Evolutionary conservation across 2,113 vertebrate genomes (phyloP).

Genomic region (Heteronetta atricapilla): DNA sequence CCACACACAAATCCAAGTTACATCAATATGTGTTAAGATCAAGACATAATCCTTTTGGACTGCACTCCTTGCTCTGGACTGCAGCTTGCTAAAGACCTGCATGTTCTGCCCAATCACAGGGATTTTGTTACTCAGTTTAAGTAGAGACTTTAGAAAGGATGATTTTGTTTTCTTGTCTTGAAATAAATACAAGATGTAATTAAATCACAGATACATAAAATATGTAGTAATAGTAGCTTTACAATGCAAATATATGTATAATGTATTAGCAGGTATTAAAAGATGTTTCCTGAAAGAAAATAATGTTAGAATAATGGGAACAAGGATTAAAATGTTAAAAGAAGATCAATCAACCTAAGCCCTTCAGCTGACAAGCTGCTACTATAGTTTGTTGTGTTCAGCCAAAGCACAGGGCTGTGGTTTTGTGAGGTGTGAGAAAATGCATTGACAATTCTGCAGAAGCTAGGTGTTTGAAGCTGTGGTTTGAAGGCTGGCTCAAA

Average conservation of each 20-base stretch:
- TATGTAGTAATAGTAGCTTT: not conserved
- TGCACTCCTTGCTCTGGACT: not conserved
- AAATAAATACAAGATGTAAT: not conserved
- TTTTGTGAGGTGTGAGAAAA: constrained; percentile 30
- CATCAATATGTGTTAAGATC: not conserved
- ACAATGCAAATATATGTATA: not conserved
- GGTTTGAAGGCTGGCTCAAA: not conserved
- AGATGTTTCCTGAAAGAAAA: not conserved
- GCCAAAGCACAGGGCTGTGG: not conserved
- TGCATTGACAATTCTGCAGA: not conserved
- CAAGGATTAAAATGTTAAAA: constrained; percentile 22
- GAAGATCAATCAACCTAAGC: constrained; percentile 10
- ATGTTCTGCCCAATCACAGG: not conserved
- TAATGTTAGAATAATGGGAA: constrained; percentile 10
- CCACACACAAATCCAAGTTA: not conserved
- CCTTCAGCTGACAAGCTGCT: not conserved
- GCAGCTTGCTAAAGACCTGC: not conserved
- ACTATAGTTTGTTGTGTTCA: not conserved
- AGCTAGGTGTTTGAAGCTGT: not conserved
- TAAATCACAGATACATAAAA: constrained; percentile 5
- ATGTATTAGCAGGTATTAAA: constrained; percentile 28
- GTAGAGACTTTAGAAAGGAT: not conserved
- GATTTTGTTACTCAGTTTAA: not conserved
- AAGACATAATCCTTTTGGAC: not conserved
- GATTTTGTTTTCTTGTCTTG: not conserved